Conservation (phyloP, 2,113 vertebrate species). For the Girardinichthys multiradiatus region DNA sequence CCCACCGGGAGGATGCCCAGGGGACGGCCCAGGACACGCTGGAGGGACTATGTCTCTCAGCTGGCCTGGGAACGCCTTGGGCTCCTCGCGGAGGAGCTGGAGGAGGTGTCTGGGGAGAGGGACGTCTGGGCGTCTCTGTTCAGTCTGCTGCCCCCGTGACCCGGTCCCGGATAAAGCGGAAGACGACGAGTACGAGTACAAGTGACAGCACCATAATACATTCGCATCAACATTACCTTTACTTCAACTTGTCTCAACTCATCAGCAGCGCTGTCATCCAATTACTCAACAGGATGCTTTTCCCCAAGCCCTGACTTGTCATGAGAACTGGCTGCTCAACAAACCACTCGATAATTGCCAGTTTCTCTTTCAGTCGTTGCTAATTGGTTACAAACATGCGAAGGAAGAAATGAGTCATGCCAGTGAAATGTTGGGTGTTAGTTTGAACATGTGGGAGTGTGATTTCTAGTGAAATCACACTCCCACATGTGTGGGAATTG, state of each 20-base stretch:
- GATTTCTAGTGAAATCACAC: not conserved
- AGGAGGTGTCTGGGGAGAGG: no score
- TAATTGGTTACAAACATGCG: not conserved
- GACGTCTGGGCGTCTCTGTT: no score
- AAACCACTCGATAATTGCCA: not conserved
- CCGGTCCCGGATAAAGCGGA: no score
- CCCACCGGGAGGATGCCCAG: no score
- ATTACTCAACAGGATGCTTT: not conserved
- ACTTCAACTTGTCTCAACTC: not conserved
- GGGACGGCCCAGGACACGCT: no score
- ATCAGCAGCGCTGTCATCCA: not conserved
- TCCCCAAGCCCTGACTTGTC: not conserved
- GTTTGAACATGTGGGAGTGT: constrained; percentile 31
- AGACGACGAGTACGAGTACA: no score
- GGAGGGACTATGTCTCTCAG: no score
- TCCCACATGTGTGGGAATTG: no score
- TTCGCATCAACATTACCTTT: not conserved
- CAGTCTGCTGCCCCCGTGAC: no score
- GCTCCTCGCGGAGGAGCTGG: no score
- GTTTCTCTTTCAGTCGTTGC: not conserved
- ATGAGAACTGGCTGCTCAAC: not conserved
- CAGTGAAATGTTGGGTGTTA: constrained; percentile 23
- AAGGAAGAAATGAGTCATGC: not conserved
- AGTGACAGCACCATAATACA: not conserved
- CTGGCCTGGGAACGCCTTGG: no score